Base-by-base conservation (phyloP, 2,113 vertebrate genomes). In the Piprites chloris region DNA sequence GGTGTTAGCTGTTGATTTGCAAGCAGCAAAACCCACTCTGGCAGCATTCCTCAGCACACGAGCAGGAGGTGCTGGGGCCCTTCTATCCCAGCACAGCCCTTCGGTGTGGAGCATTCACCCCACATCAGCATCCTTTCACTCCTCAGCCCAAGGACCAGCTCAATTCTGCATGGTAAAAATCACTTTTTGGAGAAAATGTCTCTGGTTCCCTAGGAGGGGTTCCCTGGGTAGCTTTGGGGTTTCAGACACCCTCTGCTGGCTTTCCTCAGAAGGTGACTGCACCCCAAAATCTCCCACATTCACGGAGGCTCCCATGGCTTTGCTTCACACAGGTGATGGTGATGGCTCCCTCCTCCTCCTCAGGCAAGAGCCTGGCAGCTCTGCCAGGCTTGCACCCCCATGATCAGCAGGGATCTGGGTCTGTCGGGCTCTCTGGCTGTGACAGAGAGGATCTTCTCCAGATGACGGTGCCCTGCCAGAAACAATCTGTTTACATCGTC, bases 401-500 rank as follows among this genome's bases (percentile, higher is more conserved):
- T 1, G 6, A 26, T 47, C 17, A 1, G 27, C 1, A 0, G 46
- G n/a, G 63, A 95, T 69, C 55, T 84, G 53, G 55, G 76, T 85
- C 91, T 93, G 71, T 75, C 0, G 1, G 89, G 37, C 47, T 73
- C 32, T 74, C 87, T 62, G 68, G 42, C 69, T 10, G 13, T 5
- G 33, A 83, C 73, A 62, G 68, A 69, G 47, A 84, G 22, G 91
- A 95, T 91, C 94, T 79, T 83, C 91, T 89, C 65, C 47, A 72
- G 42, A 66, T 83, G 15, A 5, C 90, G 3, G 0, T 88, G 75
- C 62, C 41, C 82, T 95, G 95, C 87, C 93, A 95, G 62, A 95
- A 95, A 80, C 89, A 82, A 93, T 92, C 89, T 95, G 81, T 89
- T 96, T 89, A 89, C 16, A 58, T 37, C 69, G 74, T 82, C 81